Evolutionary conservation across 2,888 invertebrate genomes (phyloP).

Genomic region (Pseudolycoriella hygida): DNA sequence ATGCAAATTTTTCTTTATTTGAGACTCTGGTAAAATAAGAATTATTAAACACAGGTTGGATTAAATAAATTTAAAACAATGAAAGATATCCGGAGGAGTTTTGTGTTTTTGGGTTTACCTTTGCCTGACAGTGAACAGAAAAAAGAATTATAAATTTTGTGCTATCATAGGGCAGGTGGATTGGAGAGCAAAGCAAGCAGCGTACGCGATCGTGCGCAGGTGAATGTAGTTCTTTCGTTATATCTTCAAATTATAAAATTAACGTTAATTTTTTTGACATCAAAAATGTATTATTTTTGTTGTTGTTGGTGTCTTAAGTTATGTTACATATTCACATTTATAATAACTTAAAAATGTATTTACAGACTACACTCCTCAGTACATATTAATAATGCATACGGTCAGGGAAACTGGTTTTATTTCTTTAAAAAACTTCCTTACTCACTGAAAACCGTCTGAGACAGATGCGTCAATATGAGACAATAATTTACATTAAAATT

Average conservation of each 20-base stretch:
- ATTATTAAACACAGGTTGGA: not conserved
- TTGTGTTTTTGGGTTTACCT: not conserved
- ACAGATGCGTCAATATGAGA: too few relatives aligned
- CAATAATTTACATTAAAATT: too few relatives aligned
- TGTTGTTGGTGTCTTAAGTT: too few relatives aligned
- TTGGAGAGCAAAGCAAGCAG: not conserved
- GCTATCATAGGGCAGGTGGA: conserved; percentile 1
- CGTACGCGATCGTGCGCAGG: not conserved
- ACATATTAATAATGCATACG: too few relatives aligned
- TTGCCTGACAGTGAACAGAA: not conserved
- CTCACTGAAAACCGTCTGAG: too few relatives aligned
- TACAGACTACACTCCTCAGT: too few relatives aligned
- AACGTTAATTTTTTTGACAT: conserved; percentile 2
- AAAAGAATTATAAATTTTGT: too few relatives aligned
- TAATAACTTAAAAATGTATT: too few relatives aligned
- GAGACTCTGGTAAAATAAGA: not conserved
- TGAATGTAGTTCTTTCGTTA: conserved; percentile 1
- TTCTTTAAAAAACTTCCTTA: too few relatives aligned
- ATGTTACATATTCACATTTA: too few relatives aligned
- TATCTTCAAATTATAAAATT: conserved; percentile 1
- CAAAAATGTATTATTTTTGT: not conserved
- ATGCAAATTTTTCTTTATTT: conserved; percentile 4
- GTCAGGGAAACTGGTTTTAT: too few relatives aligned
- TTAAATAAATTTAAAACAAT: conserved; percentile 2
- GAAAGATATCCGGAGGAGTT: conserved; percentile 1